Evolutionary conservation across 2,888 invertebrate genomes (phyloP).

Genomic region (Tupiocoris notatus): DNA sequence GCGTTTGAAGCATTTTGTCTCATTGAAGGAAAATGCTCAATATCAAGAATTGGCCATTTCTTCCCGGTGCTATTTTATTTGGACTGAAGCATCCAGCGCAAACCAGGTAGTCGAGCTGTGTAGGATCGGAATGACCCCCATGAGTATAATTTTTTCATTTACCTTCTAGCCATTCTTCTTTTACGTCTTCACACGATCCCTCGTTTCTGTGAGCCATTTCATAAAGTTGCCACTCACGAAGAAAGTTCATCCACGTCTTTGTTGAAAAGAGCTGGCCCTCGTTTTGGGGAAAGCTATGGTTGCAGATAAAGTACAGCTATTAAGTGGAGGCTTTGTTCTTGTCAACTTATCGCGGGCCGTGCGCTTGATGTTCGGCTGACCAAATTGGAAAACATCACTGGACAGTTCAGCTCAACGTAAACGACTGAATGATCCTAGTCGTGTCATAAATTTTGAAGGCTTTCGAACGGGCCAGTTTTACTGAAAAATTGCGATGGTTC

Average conservation of each 20-base stretch:
- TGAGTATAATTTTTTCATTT: slow-evolving; percentile 35
- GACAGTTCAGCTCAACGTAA: too few relatives aligned
- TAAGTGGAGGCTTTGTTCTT: too few relatives aligned
- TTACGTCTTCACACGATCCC: neutral
- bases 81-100: neutral
- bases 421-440: too few relatives aligned
- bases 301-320: too few relatives aligned
- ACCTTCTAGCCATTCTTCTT: slow-evolving; percentile 13
- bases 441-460: too few relatives aligned
- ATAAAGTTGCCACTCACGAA: slow-evolving; percentile 10
- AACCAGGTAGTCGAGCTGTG: neutral
- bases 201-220: slow-evolving; percentile 1
- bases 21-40: neutral
- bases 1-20: neutral
- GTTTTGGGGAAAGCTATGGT: too few relatives aligned
- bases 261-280: too few relatives aligned
- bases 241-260: neutral
- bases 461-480: too few relatives aligned
- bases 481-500: too few relatives aligned
- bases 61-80: neutral
- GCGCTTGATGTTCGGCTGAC: too few relatives aligned
- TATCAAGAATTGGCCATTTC: neutral
- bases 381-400: too few relatives aligned
- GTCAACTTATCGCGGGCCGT: too few relatives aligned
- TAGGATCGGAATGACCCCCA: slow-evolving; percentile 17